Conservation (phyloP, 2,888 invertebrate genomes). For the Polyommatus icarus region DNA sequence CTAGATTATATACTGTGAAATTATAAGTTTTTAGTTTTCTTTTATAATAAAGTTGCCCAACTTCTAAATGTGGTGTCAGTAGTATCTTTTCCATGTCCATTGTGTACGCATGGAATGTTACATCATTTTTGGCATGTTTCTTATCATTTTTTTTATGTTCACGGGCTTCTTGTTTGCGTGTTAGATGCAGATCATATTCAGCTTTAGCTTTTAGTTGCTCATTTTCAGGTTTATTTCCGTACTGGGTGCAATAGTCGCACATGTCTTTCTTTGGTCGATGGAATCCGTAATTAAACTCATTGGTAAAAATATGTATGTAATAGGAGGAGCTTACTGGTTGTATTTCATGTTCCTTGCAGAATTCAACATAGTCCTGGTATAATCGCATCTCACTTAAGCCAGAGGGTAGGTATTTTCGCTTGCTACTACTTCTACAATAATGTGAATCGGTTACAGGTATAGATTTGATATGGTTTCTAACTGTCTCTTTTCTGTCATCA, state of each 20-base stretch:
- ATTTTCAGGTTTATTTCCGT: slow-evolving; percentile 32
- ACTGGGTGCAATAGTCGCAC: slow-evolving; percentile 37
- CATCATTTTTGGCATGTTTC: too few species aligned
- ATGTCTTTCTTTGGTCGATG: slow-evolving; percentile 38
- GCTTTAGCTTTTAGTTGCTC: slow-evolving; percentile 29
- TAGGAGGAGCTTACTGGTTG: slow-evolving; percentile 33
- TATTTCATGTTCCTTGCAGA: slow-evolving; percentile 35
- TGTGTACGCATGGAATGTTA: too few species aligned
- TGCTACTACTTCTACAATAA: too few species aligned
- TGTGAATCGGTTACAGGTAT: too few species aligned
- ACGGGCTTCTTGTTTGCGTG: not conserved
- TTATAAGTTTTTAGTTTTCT: not conserved
- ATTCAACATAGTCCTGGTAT: slow-evolving; percentile 37
- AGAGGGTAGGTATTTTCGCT: slow-evolving; percentile 2
- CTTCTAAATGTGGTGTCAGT: too few species aligned
- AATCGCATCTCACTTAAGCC: slow-evolving; percentile 6
- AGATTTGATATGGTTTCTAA: too few species aligned
- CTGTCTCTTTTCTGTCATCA: too few species aligned
- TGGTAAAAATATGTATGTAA: slow-evolving; percentile 37
- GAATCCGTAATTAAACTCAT: slow-evolving; percentile 38
- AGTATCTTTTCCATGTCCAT: too few species aligned
- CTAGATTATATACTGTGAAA: not conserved
- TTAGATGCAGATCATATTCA: slow-evolving; percentile 42
- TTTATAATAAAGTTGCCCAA: not conserved
- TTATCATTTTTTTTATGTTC: too few species aligned